Conservation (phyloP, 2,797 vertebrate species). For the Silurus aristotelis region DNA sequence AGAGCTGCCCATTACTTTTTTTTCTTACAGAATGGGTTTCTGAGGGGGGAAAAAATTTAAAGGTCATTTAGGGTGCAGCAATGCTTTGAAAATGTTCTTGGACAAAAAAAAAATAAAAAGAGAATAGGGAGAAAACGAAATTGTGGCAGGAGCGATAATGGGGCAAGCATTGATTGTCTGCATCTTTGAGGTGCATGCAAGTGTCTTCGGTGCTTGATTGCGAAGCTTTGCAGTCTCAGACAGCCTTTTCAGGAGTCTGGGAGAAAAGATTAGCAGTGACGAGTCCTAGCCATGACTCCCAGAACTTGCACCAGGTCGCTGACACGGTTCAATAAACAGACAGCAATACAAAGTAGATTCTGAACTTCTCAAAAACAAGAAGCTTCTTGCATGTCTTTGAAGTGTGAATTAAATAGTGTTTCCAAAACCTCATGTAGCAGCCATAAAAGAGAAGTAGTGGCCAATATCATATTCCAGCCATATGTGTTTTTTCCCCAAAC, state of each 20-base stretch:
- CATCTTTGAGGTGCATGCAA: slow-evolving; percentile 46
- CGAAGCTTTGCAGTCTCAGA: slow-evolving; percentile 50
- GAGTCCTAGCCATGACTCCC: neutral
- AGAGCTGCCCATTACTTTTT: neutral
- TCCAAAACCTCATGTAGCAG: too few species aligned
- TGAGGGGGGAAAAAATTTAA: neutral
- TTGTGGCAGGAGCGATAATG: slow-evolving; percentile 59
- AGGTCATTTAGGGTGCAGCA: slow-evolving; percentile 11
- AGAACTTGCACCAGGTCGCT: neutral
- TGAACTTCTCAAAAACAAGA: slow-evolving; percentile 35
- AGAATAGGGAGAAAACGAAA: slow-evolving; percentile 40
- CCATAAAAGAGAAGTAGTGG: too few species aligned
- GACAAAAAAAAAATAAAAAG: slow-evolving; percentile 8
- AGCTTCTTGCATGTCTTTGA: slow-evolving; percentile 29
- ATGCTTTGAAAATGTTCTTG: slow-evolving; percentile 37
- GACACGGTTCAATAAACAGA: neutral
- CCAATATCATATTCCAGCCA: too few species aligned
- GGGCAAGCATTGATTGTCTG: slow-evolving; percentile 58
- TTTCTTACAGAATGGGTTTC: neutral
- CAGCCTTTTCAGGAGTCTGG: slow-evolving; percentile 44
- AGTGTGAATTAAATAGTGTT: too few species aligned
- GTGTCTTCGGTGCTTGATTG: slow-evolving; percentile 50
- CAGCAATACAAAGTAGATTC: slow-evolving; percentile 17
- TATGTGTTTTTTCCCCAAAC: too few species aligned
- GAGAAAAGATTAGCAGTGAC: neutral